Base-by-base conservation (phyloP, 2,113 vertebrate genomes). In the Caretta caretta region DNA sequence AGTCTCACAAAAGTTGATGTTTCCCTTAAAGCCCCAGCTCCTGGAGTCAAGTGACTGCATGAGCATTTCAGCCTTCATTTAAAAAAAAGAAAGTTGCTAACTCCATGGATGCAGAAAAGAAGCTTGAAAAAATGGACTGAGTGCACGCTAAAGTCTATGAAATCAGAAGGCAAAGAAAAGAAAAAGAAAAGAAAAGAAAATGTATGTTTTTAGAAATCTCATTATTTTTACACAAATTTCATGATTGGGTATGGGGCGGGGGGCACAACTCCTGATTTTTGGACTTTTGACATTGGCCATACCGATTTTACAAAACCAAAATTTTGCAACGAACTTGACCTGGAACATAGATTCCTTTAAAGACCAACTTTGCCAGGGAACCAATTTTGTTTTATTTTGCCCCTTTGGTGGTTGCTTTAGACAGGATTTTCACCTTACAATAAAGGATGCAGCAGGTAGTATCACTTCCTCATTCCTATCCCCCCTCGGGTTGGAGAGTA, bases 371-470 rank as follows among this genome's bases (percentile, higher is more conserved):
- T 62, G 31, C 75, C 94, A 83, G 10, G 2, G 1, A 87, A 87
- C 10, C 38, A 69, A 91, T 85, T 54, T 89, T 25, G 29, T 48
- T n/a, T 5, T 0, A 65, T 75, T 48, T 31, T 78, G 50, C 79
- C 9, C 54, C n/a, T 54, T 6, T 1, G 1, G 49, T 53, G 49
- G 13, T 31, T 72, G 56, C 46, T 48, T 78, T 78, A 78, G 6
- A 78, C 8, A 48, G 84, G 84, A 84, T 92, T 62, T 83, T 85
- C 38, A 54, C 84, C 62, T 82, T 65, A 88, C 27, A 25, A 95
- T 88, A 88, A 88, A 8, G 79, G 80, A 82, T 69, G 65, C 62
- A 95, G 94, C 65, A 94, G 86, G 91, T 83, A 72, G 56, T 80
- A 24, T 31, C 78, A 85, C 86, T 86, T 92, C 69, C 87, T 93